Evolutionary conservation across 2,113 vertebrate genomes (phyloP), one percentile per base, ranked within the genome.

Genomic region (Apodemus sylvaticus): DNA sequence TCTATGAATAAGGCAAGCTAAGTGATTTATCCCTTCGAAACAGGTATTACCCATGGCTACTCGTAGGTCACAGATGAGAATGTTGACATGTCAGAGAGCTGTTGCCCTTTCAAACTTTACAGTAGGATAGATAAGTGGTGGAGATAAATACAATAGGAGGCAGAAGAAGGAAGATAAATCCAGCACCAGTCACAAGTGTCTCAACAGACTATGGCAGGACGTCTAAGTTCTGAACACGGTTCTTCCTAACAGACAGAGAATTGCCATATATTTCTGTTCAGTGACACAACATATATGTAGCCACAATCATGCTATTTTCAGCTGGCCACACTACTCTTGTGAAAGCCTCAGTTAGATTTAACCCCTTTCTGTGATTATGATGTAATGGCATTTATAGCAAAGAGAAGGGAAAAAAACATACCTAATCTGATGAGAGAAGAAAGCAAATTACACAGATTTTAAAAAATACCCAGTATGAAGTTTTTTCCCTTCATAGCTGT

Each of bases 381-480:
- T 60, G 88, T 85, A 83, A 89, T 91, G 85, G 48, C 34, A 90
- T 64, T 90, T 90, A 95, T 36, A 91, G 55, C 68, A 94, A 96
- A 66, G 74, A 11, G 39, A 95, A 93, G 58, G 94, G 88, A 31
- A 10, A n/a, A 66, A 66, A 17, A 62, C 45, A 48, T 7, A 29
- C 8, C 81, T 85, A 60, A 94, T 76, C 90, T 91, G 68, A 58
- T 76, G 31, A 96, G 39, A 7, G 71, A 88, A 91, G 42, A 96
- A 96, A 89, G 60, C 55, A 91, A 91, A 92, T 97, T 92, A 82
- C 16, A 86, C 20, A 94, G 78, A 62, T 94, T 91, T 87, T 82
- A 94, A 95, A 95, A 96, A 97, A 95, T 79, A 88, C 17, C n/a
- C 45, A 89, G 48, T 24, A 85, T 93, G 58, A 93, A 94, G 86